Base-by-base conservation (phyloP, 2,797 vertebrate genomes). In the Lepilemur ruficaudatus region DNA sequence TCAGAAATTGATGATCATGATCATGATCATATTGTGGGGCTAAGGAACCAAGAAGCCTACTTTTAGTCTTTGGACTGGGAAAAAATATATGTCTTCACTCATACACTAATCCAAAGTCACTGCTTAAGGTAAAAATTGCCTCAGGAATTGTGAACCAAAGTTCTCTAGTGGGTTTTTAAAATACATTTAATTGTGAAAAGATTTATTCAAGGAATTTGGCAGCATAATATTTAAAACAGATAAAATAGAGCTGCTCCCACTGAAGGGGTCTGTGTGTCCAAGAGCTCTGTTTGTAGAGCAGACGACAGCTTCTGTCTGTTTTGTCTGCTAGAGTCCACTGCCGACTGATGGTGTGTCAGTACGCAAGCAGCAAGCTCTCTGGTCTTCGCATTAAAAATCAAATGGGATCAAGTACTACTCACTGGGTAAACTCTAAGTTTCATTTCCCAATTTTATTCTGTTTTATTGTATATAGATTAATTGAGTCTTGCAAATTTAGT, bases 241-340 rank as follows among this genome's bases (percentile, higher is more conserved):
- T 17, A 13, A 69, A 76, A 48, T 1, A 12, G 22, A 6, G 18
- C 4, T 35, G 6, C 41, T 80, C 5, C 35, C 4, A 0, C 22
- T 12, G 10, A 11, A 12, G 10, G 1, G 1, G 4, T 2, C 13
- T 6, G 3, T 25, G 0, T 0, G 5, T 17, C 38, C 25, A 15
- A 52, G 11, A 61, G 5, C 14, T 22, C 23, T 43, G 28, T 14
- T 32, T 32, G 10, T 43, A 8, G 14, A 11, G 0, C 1, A 6
- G 55, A 15, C 2, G 15, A 25, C 52, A 5, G 14, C 11, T 0
- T 2, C 17, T 67, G 3, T 20, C 4, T 5, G 25, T 30, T 43
- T 48, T 50, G 38, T 13, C 5, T 18, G 0, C 4, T 1, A 22
- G 76, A 38, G 1, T 5, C 67, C 8, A 15, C 1, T 73, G 17